Conservation (phyloP, 2,888 invertebrate species). For the Mesorhabditis sp. region DNA sequence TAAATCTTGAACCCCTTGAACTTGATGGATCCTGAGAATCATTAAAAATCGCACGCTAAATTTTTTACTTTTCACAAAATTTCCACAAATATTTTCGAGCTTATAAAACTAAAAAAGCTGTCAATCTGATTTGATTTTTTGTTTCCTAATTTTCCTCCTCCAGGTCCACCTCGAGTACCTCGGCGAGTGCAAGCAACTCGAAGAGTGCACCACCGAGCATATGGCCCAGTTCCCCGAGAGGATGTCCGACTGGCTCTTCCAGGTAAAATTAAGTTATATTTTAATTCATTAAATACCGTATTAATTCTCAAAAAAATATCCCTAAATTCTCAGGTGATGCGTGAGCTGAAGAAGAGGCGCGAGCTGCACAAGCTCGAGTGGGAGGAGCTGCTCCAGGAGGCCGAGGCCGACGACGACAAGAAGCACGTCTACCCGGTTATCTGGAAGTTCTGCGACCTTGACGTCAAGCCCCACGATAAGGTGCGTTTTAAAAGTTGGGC, state of each 20-base stretch:
- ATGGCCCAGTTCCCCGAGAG: conserved; percentile 89
- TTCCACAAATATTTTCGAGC: too few relatives aligned
- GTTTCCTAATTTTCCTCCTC: conserved; percentile 5
- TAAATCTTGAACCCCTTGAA: too few relatives aligned
- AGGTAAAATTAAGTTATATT: conserved; percentile 67
- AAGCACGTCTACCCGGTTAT: conserved; percentile 76
- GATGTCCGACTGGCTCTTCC: conserved; percentile 97
- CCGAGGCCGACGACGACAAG: conserved; percentile 66
- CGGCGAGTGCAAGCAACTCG: conserved; percentile 67
- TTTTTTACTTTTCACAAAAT: too few relatives aligned
- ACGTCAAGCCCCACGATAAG: conserved; percentile 84
- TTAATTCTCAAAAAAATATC: background rate
- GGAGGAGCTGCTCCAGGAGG: conserved; percentile 80
- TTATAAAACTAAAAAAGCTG: background rate
- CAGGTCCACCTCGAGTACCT: conserved; percentile 82
- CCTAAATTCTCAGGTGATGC: conserved; percentile 48
- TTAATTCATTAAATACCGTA: background rate
- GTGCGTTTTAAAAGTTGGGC: conserved; percentile 53
- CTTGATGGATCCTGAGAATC: too few relatives aligned
- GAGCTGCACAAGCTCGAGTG: conserved; percentile 68
- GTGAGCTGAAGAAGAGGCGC: conserved; percentile 58
- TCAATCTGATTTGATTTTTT: background rate
- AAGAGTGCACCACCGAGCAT: conserved; percentile 74
- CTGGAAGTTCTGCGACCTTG: conserved; percentile 93
- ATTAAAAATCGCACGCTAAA: too few relatives aligned